A percentile compares a stretch with the other conserved stretches of the same genome.
Evolutionary conservation across 2,888 invertebrate genomes (phyloP).

Genomic region (Rhagonycha lutea): DNA sequence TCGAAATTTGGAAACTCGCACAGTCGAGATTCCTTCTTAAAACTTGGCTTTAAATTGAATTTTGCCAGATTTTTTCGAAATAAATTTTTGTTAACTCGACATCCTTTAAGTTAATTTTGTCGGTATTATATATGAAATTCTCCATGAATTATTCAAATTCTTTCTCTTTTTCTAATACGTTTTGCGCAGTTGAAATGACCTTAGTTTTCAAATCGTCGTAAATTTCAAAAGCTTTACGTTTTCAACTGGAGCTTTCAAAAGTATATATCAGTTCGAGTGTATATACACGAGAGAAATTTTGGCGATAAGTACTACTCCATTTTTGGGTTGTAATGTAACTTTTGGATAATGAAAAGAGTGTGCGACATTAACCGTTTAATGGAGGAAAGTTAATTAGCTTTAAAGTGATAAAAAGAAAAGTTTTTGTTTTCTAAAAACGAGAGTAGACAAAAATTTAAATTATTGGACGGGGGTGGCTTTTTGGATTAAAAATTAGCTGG

Average conservation of each 20-base stretch:
- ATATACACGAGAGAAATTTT: background rate
- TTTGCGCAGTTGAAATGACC: background rate
- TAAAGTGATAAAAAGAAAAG: background rate
- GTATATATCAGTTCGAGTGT: background rate
- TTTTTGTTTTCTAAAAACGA: background rate
- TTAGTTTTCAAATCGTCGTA: background rate
- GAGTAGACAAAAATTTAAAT: background rate
- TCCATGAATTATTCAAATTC: background rate
- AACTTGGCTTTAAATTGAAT: background rate
- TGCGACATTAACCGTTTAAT: background rate
- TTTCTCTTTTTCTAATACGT: background rate
- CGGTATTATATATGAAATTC: background rate
- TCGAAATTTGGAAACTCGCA: constrained; percentile 7
- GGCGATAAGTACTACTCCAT: background rate
- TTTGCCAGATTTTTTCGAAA: background rate
- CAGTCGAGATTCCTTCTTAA: background rate
- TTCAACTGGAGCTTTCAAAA: background rate
- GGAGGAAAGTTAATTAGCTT: background rate
- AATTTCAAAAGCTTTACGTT: constrained; percentile 1
- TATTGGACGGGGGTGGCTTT: background rate
- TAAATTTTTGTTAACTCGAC: background rate
- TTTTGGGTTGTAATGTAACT: background rate
- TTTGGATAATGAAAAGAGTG: background rate
- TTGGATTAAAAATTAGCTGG: background rate
- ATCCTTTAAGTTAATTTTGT: background rate